phyloP scores from a whole-genome alignment of 2,797 vertebrate species.

The Pipistrellus pipistrellus region DNA sequence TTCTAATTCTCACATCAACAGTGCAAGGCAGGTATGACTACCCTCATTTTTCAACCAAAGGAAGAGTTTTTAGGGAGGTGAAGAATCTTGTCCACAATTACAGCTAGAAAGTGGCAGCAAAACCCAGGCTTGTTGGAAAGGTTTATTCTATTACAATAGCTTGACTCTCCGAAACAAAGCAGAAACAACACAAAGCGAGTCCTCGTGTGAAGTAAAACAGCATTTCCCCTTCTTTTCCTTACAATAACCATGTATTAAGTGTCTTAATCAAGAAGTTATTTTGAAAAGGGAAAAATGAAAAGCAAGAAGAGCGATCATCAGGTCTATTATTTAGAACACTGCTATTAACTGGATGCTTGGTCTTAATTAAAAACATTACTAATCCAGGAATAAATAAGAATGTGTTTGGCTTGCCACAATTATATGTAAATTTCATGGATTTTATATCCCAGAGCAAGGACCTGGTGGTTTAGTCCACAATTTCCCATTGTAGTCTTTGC shows the following conservation, averaged over 20 bases:
- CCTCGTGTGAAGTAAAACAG: not conserved
- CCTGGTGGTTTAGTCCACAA: not conserved
- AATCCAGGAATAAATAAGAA: constrained; percentile 34
- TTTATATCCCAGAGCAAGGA: constrained; percentile 20
- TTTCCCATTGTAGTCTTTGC: not conserved
- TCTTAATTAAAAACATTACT: constrained; percentile 41
- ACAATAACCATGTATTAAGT: not conserved
- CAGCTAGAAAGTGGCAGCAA: not conserved
- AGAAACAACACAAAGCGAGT: not conserved
- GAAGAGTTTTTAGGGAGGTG: constrained; percentile 11
- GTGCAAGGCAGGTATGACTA: not conserved
- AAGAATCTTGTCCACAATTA: constrained; percentile 8
- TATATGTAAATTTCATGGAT: not conserved
- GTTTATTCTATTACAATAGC: not conserved
- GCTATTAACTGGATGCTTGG: not conserved
- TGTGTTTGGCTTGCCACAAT: not conserved
- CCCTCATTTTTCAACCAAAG: constrained; percentile 57
- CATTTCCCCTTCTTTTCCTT: not conserved
- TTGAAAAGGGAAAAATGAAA: constrained; percentile 4
- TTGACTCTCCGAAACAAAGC: constrained; percentile 7
- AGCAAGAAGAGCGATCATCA: not conserved
- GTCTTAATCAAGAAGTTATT: not conserved
- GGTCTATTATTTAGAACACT: not conserved
- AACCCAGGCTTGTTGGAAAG: not conserved
- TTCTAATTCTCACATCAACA: not conserved